These are phyloP conservation scores for Morpho deidamia DNA, from an alignment of 2,888 invertebrate species.

Conservation along the genomic window DNA sequence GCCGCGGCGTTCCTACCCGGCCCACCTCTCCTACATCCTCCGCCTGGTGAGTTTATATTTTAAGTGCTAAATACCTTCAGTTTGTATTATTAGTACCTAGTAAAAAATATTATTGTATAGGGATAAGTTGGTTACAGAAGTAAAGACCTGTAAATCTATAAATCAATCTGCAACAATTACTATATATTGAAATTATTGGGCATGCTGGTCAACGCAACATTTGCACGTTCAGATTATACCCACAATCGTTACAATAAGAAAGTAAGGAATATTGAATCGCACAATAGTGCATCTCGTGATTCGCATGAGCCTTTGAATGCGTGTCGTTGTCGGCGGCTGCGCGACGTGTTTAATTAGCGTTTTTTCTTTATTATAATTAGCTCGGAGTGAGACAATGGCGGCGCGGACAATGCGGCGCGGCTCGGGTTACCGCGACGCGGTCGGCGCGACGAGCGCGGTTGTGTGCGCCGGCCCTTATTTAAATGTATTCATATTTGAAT, in stretches of 20 bases:
- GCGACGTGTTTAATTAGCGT: conserved; percentile 37
- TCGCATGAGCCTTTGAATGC: conserved; percentile 6
- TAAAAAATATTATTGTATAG: no score
- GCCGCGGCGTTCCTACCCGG: conserved; percentile 91
- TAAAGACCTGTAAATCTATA: no score
- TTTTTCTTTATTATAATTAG: conserved; percentile 54
- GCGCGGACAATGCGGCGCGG: conserved; percentile 31
- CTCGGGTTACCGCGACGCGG: conserved; percentile 41
- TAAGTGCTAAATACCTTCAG: no score
- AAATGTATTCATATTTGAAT: not conserved
- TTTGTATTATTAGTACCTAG: no score
- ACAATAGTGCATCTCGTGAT: conserved; percentile 13
- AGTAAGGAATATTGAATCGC: conserved; percentile 6
- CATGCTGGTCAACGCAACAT: not conserved
- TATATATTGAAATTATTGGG: no score
- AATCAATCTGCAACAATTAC: no score
- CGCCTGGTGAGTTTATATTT: conserved; percentile 52
- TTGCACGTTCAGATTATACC: not conserved
- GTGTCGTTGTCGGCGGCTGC: conserved; percentile 24
- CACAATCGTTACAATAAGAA: not conserved
- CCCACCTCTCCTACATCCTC: conserved; percentile 70
- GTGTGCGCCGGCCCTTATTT: not conserved
- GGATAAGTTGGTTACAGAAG: no score
- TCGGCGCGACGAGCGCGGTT: not conserved
- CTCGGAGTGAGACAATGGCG: conserved; percentile 44